Percentiles rank a stretch among this genome's conserved stretches.
phyloP scores from a whole-genome alignment of 2,888 invertebrate genomes.

The Rhogogaster chlorosoma region DNA sequence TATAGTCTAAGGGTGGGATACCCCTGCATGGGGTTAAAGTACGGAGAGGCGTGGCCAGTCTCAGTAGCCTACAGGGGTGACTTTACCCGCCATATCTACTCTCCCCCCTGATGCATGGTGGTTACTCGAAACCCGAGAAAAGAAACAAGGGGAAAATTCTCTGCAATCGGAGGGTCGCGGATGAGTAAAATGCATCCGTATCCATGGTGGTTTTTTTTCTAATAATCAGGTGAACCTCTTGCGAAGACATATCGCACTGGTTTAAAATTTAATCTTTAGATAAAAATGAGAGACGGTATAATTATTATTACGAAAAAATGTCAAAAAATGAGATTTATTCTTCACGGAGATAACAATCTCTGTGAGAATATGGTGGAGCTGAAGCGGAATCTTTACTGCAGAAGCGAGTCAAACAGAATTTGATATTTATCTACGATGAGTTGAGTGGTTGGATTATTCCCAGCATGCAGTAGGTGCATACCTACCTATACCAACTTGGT shows the following conservation, averaged over 20 bases:
- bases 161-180: background rate
- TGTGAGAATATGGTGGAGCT: background rate
- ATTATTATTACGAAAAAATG: too few relatives aligned
- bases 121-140: background rate
- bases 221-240: background rate
- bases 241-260: background rate
- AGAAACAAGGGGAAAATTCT: background rate
- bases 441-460: conserved; percentile 10
- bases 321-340: too few relatives aligned
- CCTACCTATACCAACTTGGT: background rate
- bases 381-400: background rate
- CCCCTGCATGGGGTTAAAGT: background rate
- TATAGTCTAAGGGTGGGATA: conserved; percentile 18
- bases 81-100: conserved; percentile 39
- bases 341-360: background rate
- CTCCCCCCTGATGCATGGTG: background rate
- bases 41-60: conserved; percentile 33
- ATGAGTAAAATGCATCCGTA: background rate
- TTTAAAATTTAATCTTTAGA: background rate
- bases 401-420: background rate
- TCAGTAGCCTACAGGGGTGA: conserved; percentile 14
- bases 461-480: background rate
- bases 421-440: background rate
- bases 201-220: background rate
- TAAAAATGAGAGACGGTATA: background rate